Percentiles rank a stretch among this genome's conserved stretches.
Conservation (phyloP, 2,797 vertebrate species). For the Notolabrus celidotus region DNA sequence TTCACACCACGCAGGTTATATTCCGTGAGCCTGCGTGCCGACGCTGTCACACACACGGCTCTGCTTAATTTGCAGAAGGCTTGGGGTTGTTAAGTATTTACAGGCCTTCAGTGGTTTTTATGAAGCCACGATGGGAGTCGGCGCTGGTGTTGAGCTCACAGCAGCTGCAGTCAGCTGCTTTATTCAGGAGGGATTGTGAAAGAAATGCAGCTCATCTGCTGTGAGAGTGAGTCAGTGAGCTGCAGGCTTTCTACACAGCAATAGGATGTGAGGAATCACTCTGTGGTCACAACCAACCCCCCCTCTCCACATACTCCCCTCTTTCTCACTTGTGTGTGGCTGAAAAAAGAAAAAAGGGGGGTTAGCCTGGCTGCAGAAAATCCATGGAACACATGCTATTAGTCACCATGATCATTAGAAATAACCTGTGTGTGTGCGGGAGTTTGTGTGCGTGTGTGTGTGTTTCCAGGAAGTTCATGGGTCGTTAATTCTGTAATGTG, state of each 20-base stretch:
- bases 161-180: conserved; percentile 69
- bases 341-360: conserved; percentile 15
- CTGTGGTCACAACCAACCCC: conserved; percentile 22
- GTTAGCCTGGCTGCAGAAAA: conserved; percentile 50
- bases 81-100: conserved; percentile 62
- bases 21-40: conserved; percentile 33
- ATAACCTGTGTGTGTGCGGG: not conserved
- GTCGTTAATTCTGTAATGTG: conserved; percentile 38
- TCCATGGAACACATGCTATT: conserved; percentile 60
- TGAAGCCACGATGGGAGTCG: conserved; percentile 38
- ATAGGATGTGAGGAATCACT: conserved; percentile 43
- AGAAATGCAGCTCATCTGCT: conserved; percentile 40
- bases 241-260: conserved; percentile 43
- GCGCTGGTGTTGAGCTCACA: conserved; percentile 47
- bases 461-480: conserved; percentile 61
- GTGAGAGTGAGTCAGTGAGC: conserved; percentile 40
- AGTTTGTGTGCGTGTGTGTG: conserved; percentile 9
- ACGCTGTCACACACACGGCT: conserved; percentile 42
- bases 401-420: conserved; percentile 69
- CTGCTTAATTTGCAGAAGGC: conserved; percentile 50
- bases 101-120: conserved; percentile 50
- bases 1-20: conserved; percentile 51
- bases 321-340: not conserved
- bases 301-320: not conserved
- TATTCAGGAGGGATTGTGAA: conserved; percentile 50